Evolutionary conservation across 2,888 invertebrate genomes (phyloP).

Genomic region (Clunio marinus): DNA sequence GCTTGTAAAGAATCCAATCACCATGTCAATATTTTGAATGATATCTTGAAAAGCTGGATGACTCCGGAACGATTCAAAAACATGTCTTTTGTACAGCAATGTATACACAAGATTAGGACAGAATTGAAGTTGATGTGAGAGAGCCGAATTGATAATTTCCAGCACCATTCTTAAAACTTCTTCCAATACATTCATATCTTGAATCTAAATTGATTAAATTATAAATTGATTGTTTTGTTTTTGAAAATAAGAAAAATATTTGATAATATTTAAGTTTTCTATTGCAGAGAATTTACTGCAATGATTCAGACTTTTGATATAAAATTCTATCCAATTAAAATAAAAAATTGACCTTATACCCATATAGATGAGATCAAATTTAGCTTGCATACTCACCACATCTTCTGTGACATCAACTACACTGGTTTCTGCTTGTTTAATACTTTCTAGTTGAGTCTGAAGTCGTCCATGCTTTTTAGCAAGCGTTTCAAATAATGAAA

Average conservation of each 20-base stretch:
- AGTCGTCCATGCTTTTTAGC: conserved; percentile 77
- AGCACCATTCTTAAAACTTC: conserved; percentile 94
- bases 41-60: conserved; percentile 90
- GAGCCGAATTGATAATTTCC: conserved; percentile 94
- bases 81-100: conserved; percentile 83
- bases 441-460: conserved; percentile 54
- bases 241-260: too few species aligned
- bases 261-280: too few species aligned
- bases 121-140: conserved; percentile 80
- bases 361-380: too few species aligned
- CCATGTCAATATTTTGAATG: conserved; percentile 91
- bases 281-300: too few species aligned
- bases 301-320: too few species aligned
- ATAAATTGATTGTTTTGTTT: too few species aligned
- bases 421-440: conserved; percentile 49
- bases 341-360: too few species aligned
- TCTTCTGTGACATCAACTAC: conserved; percentile 46
- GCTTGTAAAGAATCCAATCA: conserved; percentile 53
- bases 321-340: too few species aligned
- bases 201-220: conserved; percentile 56
- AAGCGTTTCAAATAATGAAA: conserved; percentile 86
- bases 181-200: conserved; percentile 87
- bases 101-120: conserved; percentile 94
- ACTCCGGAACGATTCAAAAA: conserved; percentile 80
- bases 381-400: conserved; percentile 36